Percentiles rank a stretch among this genome's conserved stretches.
Evolutionary conservation across 2,888 invertebrate species (phyloP).

Genomic region (Sphaeridia pumilis): DNA sequence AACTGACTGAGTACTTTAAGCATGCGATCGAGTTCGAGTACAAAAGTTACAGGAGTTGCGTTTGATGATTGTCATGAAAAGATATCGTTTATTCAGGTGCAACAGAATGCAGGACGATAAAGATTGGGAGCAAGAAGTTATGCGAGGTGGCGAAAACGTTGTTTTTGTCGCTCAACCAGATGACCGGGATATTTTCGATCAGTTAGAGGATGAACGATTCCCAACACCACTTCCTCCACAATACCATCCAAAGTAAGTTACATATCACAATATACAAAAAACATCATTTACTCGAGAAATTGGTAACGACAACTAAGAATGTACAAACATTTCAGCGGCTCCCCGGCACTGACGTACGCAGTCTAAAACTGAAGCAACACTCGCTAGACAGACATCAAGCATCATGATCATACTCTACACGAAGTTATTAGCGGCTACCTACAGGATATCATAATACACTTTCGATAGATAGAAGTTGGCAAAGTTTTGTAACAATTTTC

Average conservation of each 20-base stretch:
- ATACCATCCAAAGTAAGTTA: constrained; percentile 35
- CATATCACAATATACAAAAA: neutral
- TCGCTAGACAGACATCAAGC: too few species aligned
- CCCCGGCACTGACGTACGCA: constrained; percentile 35
- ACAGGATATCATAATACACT: too few species aligned
- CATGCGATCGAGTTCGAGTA: too few species aligned
- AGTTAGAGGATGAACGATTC: constrained; percentile 15
- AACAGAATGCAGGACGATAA: constrained; percentile 19
- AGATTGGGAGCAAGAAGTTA: constrained; percentile 19
- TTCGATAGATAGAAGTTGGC: too few species aligned
- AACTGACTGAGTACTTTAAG: too few species aligned
- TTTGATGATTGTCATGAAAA: too few species aligned
- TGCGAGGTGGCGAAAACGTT: constrained; percentile 20
- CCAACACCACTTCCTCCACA: constrained; percentile 34
- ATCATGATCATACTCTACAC: too few species aligned
- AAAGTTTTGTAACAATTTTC: too few species aligned
- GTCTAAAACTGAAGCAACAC: too few species aligned
- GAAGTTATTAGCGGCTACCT: too few species aligned
- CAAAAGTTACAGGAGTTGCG: too few species aligned
- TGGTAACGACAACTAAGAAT: neutral
- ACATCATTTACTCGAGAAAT: neutral
- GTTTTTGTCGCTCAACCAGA: constrained; percentile 20
- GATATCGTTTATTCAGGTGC: constrained; percentile 14
- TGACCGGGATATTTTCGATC: constrained; percentile 12
- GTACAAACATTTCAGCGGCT: constrained; percentile 29